Percentiles rank a stretch among this genome's conserved stretches.
phyloP scores from a whole-genome alignment of 2,113 vertebrate species.

The Colinus virginianus region DNA sequence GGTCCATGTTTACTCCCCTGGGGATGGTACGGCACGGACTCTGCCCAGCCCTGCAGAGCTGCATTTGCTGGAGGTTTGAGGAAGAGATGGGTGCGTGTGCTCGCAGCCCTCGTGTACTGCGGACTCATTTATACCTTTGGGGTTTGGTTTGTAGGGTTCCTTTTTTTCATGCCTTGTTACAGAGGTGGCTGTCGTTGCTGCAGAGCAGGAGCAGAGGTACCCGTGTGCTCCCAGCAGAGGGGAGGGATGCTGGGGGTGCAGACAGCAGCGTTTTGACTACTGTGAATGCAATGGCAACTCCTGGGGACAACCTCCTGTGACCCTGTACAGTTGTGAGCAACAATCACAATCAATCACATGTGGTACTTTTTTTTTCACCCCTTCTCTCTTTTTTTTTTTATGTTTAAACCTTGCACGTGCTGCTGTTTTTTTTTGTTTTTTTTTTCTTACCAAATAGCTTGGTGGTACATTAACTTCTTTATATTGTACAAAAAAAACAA shows the following conservation, averaged over 20 bases:
- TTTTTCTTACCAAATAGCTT: conserved; percentile 82
- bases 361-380: conserved; percentile 79
- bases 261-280: conserved; percentile 76
- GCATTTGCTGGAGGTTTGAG: not conserved
- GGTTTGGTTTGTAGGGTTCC: not conserved
- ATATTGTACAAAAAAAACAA: conserved; percentile 79
- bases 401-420: conserved; percentile 74
- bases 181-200: conserved; percentile 29
- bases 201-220: not conserved
- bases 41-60: not conserved
- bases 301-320: conserved; percentile 67
- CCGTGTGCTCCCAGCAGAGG: not conserved
- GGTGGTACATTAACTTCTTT: conserved; percentile 86
- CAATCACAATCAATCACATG: conserved; percentile 83
- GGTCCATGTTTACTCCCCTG: conserved; percentile 56
- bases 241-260: not conserved
- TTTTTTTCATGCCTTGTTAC: not conserved
- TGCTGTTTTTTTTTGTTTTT: conserved; percentile 71
- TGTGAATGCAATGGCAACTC: conserved; percentile 73
- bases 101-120: not conserved
- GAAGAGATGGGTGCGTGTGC: not conserved
- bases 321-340: conserved; percentile 87
- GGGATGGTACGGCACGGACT: conserved; percentile 45
- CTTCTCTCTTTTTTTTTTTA: conserved; percentile 1
- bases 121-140: not conserved